Base-by-base conservation (phyloP, 2,888 invertebrate genomes). In the Tuta absoluta region DNA sequence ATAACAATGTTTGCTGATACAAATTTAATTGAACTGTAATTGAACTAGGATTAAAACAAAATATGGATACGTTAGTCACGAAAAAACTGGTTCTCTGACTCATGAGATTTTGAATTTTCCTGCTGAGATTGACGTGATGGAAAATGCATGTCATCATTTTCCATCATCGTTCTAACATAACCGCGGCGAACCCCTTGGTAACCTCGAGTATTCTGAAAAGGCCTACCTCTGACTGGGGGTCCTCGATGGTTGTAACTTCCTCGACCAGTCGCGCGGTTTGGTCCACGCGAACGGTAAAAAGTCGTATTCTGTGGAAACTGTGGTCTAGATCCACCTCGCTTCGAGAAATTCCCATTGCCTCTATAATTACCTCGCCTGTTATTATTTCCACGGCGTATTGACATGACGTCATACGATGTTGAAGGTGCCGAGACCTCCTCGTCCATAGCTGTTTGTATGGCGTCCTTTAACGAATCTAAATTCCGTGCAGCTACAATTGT, bases 391-490 rank as follows among this genome's bases (percentile, higher is more conserved):
- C 41, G 41, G 2, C 41, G 41, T 14, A 41, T 41, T 14, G 41
- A 7, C 41, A 41, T 41, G 2, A 62, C n/a, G n/a, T 62, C 49
- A 10, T 48, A 14, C 17, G 37, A 33, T 12, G 38, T 12, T 21
- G 24, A 56, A 24, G 58, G 10, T 11, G 65, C 45, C n/a, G 38
- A 33, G 21, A 38, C 11, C 5, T 64, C 63, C 41, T 67, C 67
- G 17, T 67, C 67, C 19, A 53, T 45, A 0, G 67, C 69, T n/a
- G 64, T 65, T 59, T 62, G 62, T 11, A 69, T 63, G 2, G 67
- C 69, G 24, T 69, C 68, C 41, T 65, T 68, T 12, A 69, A 21
- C 0, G 63, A 41, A 5, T 11, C 21, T 23, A 58, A 69, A 49
- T 68, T 63, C 10, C 67, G 28, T 8, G 66, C 67, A 21, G 64